Evolutionary conservation across 2,888 invertebrate species (phyloP).

Genomic region (Drosophila nigricruria): DNA sequence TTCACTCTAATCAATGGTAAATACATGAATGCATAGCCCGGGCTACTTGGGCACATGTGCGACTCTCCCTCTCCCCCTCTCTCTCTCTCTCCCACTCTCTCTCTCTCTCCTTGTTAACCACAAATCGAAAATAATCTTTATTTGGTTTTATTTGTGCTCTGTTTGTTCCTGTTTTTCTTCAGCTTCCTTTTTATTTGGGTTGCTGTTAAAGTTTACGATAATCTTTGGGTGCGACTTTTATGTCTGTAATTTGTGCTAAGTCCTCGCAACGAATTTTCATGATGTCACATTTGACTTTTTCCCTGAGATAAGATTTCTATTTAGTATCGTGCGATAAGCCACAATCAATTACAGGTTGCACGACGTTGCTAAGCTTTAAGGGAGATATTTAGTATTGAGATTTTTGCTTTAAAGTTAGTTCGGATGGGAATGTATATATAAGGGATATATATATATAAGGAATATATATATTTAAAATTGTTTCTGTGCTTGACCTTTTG

Average conservation of each 20-base stretch:
- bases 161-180: conserved; percentile 7
- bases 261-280: conserved; percentile 45
- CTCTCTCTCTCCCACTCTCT: not conserved
- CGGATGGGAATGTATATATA: not conserved
- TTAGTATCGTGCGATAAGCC: conserved; percentile 30
- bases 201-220: conserved; percentile 71
- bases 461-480: too few relatives aligned
- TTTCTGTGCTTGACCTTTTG: too few relatives aligned
- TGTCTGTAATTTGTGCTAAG: conserved; percentile 48
- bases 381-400: not conserved
- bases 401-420: not conserved
- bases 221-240: conserved; percentile 56
- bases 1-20: conserved; percentile 79
- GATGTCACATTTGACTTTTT: conserved; percentile 43
- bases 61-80: not conserved
- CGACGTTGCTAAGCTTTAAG: not conserved
- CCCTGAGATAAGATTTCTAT: conserved; percentile 36
- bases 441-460: not conserved
- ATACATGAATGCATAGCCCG: conserved; percentile 4
- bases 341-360: conserved; percentile 40
- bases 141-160: conserved; percentile 48
- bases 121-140: conserved; percentile 67
- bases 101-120: not conserved
- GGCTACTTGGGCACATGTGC: conserved; percentile 1
- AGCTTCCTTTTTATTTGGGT: conserved; percentile 2